Evolutionary conservation across 1,140 invertebrate species (phyloP).

Genomic region (Diabrotica undecimpunctata): DNA sequence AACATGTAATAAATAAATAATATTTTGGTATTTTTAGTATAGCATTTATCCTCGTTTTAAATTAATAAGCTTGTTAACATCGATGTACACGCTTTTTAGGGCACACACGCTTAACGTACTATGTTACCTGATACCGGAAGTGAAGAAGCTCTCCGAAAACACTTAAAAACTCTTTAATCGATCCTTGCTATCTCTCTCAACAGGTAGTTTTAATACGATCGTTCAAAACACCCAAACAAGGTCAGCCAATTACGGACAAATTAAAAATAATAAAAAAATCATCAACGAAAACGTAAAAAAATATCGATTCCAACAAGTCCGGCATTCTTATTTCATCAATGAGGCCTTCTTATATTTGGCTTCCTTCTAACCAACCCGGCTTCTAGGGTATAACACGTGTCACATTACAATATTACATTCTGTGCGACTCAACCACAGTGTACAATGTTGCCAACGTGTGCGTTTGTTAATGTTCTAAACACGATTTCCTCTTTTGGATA

Average conservation of each 20-base stretch:
- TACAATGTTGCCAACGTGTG: background rate
- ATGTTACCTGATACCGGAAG: background rate
- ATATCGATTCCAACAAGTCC: background rate
- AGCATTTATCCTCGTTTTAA: too few species aligned
- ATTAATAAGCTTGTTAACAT: too few species aligned
- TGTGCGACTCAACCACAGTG: background rate
- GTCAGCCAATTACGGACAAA: background rate
- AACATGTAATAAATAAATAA: too few species aligned
- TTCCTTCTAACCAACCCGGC: background rate
- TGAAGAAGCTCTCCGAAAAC: background rate
- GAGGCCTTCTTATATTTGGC: background rate
- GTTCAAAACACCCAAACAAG: background rate
- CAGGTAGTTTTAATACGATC: background rate
- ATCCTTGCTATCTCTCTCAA: background rate
- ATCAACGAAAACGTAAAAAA: too few species aligned
- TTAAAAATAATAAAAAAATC: background rate
- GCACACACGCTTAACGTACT: too few species aligned
- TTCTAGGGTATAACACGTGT: background rate
- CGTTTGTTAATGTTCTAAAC: background rate
- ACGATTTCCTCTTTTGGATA: too few species aligned
- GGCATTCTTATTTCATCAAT: background rate
- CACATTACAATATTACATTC: background rate
- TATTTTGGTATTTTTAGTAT: too few species aligned
- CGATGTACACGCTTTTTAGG: too few species aligned
- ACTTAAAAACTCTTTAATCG: background rate